Evolutionary conservation across 2,888 invertebrate species (phyloP), one percentile per base, ranked within the genome.

Genomic region (Chironomus riparius): DNA sequence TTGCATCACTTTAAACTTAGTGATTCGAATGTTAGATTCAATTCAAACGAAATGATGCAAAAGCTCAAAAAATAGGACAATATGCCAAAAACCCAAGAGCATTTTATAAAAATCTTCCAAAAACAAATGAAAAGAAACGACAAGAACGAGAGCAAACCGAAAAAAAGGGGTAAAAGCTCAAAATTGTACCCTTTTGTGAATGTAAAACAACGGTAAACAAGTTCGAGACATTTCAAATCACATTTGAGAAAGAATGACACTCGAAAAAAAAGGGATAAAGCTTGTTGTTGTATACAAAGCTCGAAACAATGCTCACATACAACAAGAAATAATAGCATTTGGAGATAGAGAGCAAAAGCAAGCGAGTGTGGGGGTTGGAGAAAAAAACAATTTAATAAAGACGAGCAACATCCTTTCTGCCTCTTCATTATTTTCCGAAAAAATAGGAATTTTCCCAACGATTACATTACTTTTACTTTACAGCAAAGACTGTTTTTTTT

Each of bases 381-480:
- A 7, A 15, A 38, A 28, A 15, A 69, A 18, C 38, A 68, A 62
- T 74, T 74, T 74, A 74, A 74, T 74, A 74, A 74, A 74, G 74
- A 74, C 24, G 62, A 61, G 62, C 38, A 72, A 72, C 62, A 62
- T 74, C 74, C 74, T 22, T 47, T 68, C 65, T 68, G 65, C 74
- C 68, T 65, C 74, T 74, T 47, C 74, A 68, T 74, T 74, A 74
- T 74, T 56, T 62, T 61, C 65, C 65, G 50, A 56, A 56, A 56
- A 24, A 73, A 62, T 38, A 10, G 72, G 62, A 73, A 73, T 73
- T 73, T 61, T 62, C 62, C 28, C 72, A 22, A 73, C 74, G 68
- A 74, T 74, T 68, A 68, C 74, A 68, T 74, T 74, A 74, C 47
- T 74, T 74, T 68, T 68, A 74, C 62, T 74, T 74, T 74, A 74